Conservation (phyloP, 1,140 invertebrate species). For the Microplitis mediator region DNA sequence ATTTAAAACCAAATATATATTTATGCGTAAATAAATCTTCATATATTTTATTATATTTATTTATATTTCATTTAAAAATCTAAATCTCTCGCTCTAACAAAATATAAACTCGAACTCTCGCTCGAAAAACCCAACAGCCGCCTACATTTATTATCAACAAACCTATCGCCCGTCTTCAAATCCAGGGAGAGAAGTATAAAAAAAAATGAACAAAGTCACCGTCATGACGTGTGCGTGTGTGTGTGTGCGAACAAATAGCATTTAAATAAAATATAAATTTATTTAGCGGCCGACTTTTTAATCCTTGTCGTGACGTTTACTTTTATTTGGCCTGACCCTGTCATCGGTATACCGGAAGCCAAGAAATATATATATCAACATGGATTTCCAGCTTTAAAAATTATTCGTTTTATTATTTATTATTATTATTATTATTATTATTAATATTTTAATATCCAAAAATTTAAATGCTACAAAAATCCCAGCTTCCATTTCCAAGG, state of each 20-base stretch:
- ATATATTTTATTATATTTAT: too few species aligned
- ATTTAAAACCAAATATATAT: too few species aligned
- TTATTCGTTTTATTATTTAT: conserved; percentile 11
- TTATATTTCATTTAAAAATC: too few species aligned
- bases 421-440: not conserved
- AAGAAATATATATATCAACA: not conserved
- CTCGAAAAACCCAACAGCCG: too few species aligned
- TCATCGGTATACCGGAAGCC: conserved; percentile 28
- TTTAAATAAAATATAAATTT: not conserved
- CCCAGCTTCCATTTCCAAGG: conserved; percentile 13
- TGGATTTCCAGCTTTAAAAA: not conserved
- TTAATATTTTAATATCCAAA: not conserved
- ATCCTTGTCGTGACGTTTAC: conserved; percentile 14
- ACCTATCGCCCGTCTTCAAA: too few species aligned
- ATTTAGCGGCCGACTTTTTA: conserved; percentile 21
- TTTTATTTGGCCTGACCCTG: conserved; percentile 30
- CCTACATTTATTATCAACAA: too few species aligned
- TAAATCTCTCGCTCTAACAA: too few species aligned
- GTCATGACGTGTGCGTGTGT: not conserved
- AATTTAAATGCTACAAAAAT: not conserved
- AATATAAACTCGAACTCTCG: too few species aligned
- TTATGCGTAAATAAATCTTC: too few species aligned
- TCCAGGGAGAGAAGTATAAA: too few species aligned
- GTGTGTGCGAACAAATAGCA: not conserved
- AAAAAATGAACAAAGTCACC: too few species aligned